Conservation (phyloP, 2,797 vertebrate genomes). For the Melanogrammus aeglefinus region DNA sequence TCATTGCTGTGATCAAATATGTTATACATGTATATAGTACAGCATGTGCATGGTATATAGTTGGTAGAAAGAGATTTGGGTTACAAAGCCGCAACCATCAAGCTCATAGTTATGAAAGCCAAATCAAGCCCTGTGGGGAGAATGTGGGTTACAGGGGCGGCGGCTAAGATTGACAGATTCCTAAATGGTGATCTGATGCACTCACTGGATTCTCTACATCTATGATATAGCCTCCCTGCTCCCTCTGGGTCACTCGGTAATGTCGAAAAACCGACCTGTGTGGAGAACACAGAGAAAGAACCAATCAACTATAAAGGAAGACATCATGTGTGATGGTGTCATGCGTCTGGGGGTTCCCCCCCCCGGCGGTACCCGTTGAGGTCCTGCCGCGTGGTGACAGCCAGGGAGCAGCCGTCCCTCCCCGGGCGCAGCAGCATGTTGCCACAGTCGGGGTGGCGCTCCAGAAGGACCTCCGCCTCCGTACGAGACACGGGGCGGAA, state of each 20-base stretch:
- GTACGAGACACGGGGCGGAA: slow-evolving; percentile 80
- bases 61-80: background rate
- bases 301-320: background rate
- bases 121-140: background rate
- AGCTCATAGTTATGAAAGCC: background rate
- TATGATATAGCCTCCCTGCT: slow-evolving; percentile 78
- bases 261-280: slow-evolving; percentile 77
- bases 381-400: slow-evolving; percentile 81
- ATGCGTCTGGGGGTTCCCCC: background rate
- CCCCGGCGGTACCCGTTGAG: slow-evolving; percentile 72
- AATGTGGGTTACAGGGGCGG: background rate
- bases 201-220: slow-evolving; percentile 84
- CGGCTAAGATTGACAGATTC: background rate
- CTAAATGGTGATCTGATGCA: background rate
- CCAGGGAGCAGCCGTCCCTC: slow-evolving; percentile 73
- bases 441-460: slow-evolving; percentile 78
- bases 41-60: background rate
- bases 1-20: no score
- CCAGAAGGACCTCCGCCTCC: slow-evolving; percentile 83
- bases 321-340: no score
- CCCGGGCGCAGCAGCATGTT: slow-evolving; percentile 84
- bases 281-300: background rate
- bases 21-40: no score
- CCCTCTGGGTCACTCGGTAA: slow-evolving; percentile 81
- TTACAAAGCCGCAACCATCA: background rate